Evolutionary conservation across 1,140 invertebrate species (phyloP).

Genomic region (Acyrthosiphon pisum): DNA sequence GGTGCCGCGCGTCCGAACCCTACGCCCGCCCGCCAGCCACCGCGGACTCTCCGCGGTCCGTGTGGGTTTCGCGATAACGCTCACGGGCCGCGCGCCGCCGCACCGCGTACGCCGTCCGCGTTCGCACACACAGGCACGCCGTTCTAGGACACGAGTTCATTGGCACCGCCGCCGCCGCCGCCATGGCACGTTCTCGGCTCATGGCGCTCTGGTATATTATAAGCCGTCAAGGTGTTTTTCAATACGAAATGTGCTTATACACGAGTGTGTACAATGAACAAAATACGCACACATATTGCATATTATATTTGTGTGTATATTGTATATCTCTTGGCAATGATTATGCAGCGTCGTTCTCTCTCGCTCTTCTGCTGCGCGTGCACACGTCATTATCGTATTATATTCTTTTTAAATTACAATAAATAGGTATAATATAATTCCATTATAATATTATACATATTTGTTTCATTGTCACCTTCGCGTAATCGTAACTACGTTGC

Average conservation of each 20-base stretch:
- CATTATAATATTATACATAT: not conserved
- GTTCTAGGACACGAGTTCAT: slow-evolving; percentile 57
- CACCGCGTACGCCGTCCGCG: not conserved
- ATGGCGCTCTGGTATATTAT: slow-evolving; percentile 48
- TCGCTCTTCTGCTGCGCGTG: not conserved
- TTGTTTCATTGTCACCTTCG: slow-evolving; percentile 27
- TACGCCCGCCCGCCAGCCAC: not conserved
- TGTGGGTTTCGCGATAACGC: slow-evolving; percentile 37
- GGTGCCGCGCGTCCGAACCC: slow-evolving; percentile 11
- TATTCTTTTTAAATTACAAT: not conserved
- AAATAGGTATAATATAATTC: not conserved
- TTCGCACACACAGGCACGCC: not conserved
- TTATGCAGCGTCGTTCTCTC: not conserved
- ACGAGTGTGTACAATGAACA: not conserved
- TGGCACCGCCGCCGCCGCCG: slow-evolving; percentile 46
- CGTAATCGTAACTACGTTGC: slow-evolving; percentile 7
- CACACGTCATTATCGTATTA: not conserved
- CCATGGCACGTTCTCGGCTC: slow-evolving; percentile 41
- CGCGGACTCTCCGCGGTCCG: not conserved
- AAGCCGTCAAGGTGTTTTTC: slow-evolving; percentile 52
- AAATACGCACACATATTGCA: not conserved
- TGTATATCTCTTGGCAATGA: not conserved
- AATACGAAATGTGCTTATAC: slow-evolving; percentile 10
- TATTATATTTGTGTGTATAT: not conserved
- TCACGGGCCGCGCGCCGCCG: not conserved